These are phyloP conservation scores for Epicauta chinensis DNA, from an alignment of 1,140 invertebrate genomes.

Conservation along the genomic window DNA sequence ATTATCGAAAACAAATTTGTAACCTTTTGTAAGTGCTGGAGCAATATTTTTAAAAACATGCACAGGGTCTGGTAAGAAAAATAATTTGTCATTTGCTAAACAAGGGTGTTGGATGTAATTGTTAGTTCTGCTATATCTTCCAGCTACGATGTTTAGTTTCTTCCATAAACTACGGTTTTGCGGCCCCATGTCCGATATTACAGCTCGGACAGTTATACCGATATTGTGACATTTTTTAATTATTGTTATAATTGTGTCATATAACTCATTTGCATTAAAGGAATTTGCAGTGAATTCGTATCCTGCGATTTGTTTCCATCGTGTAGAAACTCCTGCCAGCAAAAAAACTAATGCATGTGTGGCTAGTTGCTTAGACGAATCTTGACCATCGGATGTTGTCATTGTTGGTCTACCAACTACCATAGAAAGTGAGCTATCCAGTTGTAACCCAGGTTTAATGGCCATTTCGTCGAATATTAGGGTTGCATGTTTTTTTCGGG, in stretches of 20 bases:
- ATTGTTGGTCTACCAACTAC: constrained; percentile 8
- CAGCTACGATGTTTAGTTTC: background rate
- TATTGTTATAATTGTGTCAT: background rate
- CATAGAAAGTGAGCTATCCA: constrained; percentile 1
- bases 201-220: background rate
- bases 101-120: background rate
- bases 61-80: constrained; percentile 10
- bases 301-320: constrained; percentile 1
- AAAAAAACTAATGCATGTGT: constrained; percentile 3
- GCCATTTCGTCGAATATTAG: constrained; percentile 14
- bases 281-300: constrained; percentile 1
- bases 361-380: background rate
- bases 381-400: background rate
- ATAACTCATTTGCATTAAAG: background rate
- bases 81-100: constrained; percentile 1
- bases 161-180: background rate
- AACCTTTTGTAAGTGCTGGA: background rate
- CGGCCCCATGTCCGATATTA: background rate
- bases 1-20: constrained; percentile 1
- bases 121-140: background rate
- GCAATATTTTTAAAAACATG: constrained; percentile 18
- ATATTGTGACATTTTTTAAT: background rate
- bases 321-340: background rate
- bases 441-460: constrained; percentile 10
- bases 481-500: constrained; percentile 5